A percentile compares a stretch with the other conserved stretches of the same genome.
Conservation (phyloP, 2,797 vertebrate species). For the Amazona finschi region DNA sequence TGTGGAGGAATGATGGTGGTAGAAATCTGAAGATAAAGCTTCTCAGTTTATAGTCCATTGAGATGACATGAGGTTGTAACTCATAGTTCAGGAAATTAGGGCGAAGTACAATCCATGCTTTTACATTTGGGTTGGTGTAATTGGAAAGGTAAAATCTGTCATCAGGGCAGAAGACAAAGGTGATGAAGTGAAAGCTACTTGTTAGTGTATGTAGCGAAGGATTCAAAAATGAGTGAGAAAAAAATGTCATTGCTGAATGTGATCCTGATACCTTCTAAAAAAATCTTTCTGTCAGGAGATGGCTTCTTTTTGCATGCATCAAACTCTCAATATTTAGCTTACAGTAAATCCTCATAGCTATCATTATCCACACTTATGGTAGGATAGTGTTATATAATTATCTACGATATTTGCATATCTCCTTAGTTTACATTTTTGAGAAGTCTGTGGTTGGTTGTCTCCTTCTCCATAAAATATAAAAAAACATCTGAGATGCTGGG, state of each 20-base stretch:
- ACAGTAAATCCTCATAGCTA: not conserved
- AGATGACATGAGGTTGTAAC: not conserved
- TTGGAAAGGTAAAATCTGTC: not conserved
- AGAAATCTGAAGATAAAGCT: not conserved
- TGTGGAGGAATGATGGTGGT: not conserved
- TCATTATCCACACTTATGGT: not conserved
- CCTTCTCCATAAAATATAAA: not conserved
- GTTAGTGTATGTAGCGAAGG: not conserved
- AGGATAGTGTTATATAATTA: not conserved
- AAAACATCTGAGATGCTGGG: not conserved
- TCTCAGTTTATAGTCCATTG: not conserved
- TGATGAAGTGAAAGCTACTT: not conserved
- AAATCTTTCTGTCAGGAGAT: not conserved
- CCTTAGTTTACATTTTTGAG: not conserved
- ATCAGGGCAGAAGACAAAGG: not conserved
- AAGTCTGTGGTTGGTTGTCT: not conserved
- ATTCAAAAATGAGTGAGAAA: not conserved
- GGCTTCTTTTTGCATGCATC: not conserved
- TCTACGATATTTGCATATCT: not conserved
- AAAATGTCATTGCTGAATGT: not conserved
- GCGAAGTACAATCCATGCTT: not conserved
- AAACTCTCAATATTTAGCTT: not conserved
- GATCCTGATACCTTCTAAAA: not conserved
- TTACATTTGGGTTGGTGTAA: not conserved
- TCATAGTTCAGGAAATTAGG: not conserved